A percentile compares a stretch with the other conserved stretches of the same genome.
Conservation (phyloP, 2,888 invertebrate genomes). For the Periphyllus acericola region DNA sequence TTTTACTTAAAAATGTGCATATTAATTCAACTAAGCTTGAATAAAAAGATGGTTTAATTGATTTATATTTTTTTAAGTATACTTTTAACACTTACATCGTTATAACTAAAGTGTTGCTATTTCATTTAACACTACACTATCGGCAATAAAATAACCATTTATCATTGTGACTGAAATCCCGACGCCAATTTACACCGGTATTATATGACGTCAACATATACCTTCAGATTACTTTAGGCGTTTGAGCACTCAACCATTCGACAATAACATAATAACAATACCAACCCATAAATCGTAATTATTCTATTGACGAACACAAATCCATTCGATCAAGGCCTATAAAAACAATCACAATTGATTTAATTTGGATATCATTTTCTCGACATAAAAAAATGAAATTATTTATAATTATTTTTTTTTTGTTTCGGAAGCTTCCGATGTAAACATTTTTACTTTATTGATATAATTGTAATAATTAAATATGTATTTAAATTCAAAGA, state of each 20-base stretch:
- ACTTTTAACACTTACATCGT: not conserved
- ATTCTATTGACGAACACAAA: not conserved
- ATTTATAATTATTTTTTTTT: too few species aligned
- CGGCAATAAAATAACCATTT: conserved; percentile 41
- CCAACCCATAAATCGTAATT: not conserved
- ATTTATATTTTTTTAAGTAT: not conserved
- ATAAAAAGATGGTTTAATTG: not conserved
- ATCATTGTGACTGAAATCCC: conserved; percentile 24
- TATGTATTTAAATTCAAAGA: too few species aligned
- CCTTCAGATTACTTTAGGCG: conserved; percentile 6
- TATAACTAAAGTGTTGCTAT: not conserved
- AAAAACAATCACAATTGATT: not conserved
- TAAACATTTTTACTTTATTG: too few species aligned
- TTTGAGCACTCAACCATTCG: conserved; percentile 8
- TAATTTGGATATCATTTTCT: not conserved
- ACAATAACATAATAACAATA: conserved; percentile 21
- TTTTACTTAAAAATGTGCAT: not conserved
- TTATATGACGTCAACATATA: conserved; percentile 9
- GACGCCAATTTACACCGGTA: conserved; percentile 23
- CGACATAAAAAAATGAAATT: too few species aligned
- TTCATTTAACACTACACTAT: conserved; percentile 20
- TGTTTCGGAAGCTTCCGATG: too few species aligned
- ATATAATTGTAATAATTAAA: too few species aligned
- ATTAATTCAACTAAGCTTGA: not conserved
- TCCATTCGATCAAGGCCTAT: not conserved